phyloP scores from a whole-genome alignment of 92 coral and sea anemone species.

The Palythoa caribaeorum region DNA sequence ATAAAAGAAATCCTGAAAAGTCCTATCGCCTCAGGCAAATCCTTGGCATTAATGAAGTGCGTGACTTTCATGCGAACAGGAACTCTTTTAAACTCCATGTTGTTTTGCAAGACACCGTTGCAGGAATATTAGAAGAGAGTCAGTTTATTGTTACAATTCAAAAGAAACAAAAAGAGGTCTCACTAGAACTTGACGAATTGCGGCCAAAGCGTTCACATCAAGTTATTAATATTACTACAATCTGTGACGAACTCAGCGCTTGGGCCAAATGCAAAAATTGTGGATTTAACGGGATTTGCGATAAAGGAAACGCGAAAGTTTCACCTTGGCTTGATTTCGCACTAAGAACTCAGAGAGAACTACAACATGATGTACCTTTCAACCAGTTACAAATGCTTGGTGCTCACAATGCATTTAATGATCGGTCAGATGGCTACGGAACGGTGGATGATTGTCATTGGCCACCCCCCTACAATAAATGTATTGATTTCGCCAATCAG shows the following conservation, averaged over 20 bases:
- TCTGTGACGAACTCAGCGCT: slow-evolving; percentile 78
- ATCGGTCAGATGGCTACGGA: slow-evolving; percentile 85
- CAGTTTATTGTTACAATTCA: slow-evolving; percentile 10
- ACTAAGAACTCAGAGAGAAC: slow-evolving; percentile 81
- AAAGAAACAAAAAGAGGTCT: neutral
- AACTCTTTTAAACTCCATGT: neutral
- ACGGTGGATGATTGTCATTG: slow-evolving; percentile 76
- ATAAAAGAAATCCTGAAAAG: slow-evolving; percentile 29
- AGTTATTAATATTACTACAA: neutral
- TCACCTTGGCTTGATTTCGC: slow-evolving; percentile 85
- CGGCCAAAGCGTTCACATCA: slow-evolving; percentile 33
- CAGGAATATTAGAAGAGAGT: slow-evolving; percentile 10
- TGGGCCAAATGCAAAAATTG: slow-evolving; percentile 76
- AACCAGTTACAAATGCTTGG: slow-evolving; percentile 79
- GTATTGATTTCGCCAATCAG: slow-evolving; percentile 88
- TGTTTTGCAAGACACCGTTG: slow-evolving; percentile 7
- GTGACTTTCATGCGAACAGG: neutral
- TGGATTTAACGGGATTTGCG: slow-evolving; percentile 73
- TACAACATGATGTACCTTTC: slow-evolving; percentile 71
- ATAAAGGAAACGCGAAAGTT: slow-evolving; percentile 74
- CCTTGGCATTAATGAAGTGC: neutral
- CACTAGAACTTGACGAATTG: slow-evolving; percentile 21
- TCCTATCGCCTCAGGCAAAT: slow-evolving; percentile 67
- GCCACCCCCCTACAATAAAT: slow-evolving; percentile 88
- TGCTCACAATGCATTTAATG: slow-evolving; percentile 90